phyloP scores from a whole-genome alignment of 2,888 invertebrate species.

The Gari tellinella region DNA sequence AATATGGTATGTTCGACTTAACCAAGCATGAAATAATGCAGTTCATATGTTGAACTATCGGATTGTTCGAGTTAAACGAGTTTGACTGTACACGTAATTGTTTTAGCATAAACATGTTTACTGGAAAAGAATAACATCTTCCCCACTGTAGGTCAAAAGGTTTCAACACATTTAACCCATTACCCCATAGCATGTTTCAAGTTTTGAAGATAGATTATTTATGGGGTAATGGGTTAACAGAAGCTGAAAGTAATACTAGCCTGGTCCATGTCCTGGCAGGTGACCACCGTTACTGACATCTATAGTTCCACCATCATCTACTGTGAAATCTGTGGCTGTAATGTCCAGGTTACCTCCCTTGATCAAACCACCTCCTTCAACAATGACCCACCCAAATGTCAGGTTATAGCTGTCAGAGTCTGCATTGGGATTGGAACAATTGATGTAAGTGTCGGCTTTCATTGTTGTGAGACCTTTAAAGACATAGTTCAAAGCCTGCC shows the following conservation, averaged over 20 bases:
- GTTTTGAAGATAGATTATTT: no score
- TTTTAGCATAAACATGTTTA: no score
- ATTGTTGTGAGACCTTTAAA: conserved; percentile 70
- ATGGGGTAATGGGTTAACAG: no score
- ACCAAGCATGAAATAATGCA: no score
- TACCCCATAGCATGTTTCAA: no score
- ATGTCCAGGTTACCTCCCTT: conserved; percentile 68
- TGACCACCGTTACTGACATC: conserved; percentile 74
- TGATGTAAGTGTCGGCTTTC: conserved; percentile 71
- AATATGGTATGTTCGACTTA: no score
- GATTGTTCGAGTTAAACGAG: no score
- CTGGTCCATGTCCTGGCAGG: conserved; percentile 63
- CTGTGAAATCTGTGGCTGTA: conserved; percentile 62
- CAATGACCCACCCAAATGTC: conserved; percentile 60
- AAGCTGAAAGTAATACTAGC: conserved; percentile 50
- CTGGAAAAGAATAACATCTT: no score
- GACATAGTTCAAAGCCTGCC: conserved; percentile 59
- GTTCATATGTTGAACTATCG: no score
- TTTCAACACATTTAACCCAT: no score
- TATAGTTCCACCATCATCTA: conserved; percentile 76
- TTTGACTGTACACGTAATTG: no score
- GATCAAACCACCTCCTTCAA: conserved; percentile 74
- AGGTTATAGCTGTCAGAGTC: conserved; percentile 66
- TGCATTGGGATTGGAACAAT: conserved; percentile 70
- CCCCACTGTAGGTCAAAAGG: no score